phyloP scores from a whole-genome alignment of 2,113 vertebrate genomes.

The Meriones unguiculatus region DNA sequence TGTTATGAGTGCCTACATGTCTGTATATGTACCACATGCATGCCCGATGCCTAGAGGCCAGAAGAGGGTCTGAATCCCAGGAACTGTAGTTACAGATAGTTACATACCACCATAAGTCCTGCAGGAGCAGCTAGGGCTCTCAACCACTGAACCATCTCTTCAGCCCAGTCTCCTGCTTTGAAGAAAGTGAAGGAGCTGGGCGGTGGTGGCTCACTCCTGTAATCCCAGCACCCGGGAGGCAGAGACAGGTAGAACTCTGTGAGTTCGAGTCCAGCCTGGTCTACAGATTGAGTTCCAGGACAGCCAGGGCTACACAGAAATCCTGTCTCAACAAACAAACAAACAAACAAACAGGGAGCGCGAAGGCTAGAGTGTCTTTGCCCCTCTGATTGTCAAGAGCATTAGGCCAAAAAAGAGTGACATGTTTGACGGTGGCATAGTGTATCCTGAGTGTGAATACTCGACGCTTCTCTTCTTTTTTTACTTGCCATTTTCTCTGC shows the following conservation, averaged over 20 bases:
- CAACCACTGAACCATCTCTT: neutral
- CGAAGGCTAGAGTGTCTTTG: neutral
- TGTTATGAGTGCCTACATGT: neutral
- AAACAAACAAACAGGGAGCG: neutral
- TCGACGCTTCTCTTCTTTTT: neutral
- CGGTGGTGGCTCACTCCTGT: too few relatives aligned
- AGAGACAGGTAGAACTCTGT: too few relatives aligned
- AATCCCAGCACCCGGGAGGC: too few relatives aligned
- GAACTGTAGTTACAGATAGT: neutral
- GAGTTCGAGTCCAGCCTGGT: too few relatives aligned
- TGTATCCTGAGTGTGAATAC: neutral
- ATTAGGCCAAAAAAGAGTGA: neutral
- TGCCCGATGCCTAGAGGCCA: neutral
- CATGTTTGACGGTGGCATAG: neutral
- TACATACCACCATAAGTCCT: neutral
- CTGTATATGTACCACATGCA: too few relatives aligned
- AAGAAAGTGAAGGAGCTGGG: neutral
- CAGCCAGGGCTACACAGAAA: too few relatives aligned
- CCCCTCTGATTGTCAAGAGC: neutral
- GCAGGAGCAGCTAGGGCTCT: neutral
- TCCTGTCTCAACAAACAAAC: too few relatives aligned
- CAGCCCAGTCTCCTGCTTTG: neutral
- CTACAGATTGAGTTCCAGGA: too few relatives aligned
- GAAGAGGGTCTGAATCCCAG: neutral
- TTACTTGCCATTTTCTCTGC: neutral